Evolutionary conservation across 2,888 invertebrate genomes (phyloP).

Genomic region (Tethea ocularis): DNA sequence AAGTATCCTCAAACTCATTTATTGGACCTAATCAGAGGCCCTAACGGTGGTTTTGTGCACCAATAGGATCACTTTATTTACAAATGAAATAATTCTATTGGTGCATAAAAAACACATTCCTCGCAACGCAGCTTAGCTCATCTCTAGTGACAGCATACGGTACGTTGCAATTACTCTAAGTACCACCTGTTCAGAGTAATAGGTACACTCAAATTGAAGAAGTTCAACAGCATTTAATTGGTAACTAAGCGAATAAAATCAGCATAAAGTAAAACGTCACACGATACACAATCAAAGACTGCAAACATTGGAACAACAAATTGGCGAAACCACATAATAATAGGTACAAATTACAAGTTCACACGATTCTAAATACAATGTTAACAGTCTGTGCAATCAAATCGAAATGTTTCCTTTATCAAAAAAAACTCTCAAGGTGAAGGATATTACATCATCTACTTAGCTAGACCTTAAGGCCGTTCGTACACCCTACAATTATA

Average conservation of each 20-base stretch:
- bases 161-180: too few species aligned
- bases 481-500: neutral
- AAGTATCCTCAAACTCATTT: too few species aligned
- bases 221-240: neutral
- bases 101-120: too few species aligned
- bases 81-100: too few species aligned
- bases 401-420: slow-evolving; percentile 30
- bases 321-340: slow-evolving; percentile 33
- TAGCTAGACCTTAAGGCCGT: slow-evolving; percentile 9
- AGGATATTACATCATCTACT: slow-evolving; percentile 26
- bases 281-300: slow-evolving; percentile 13
- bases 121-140: too few species aligned
- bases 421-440: slow-evolving; percentile 50
- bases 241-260: neutral
- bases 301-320: slow-evolving; percentile 21
- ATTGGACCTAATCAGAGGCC: too few species aligned
- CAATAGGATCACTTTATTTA: too few species aligned
- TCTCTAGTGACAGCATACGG: too few species aligned
- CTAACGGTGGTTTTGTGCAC: too few species aligned
- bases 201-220: too few species aligned
- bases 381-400: slow-evolving; percentile 54
- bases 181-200: too few species aligned
- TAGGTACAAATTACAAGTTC: slow-evolving; percentile 41
- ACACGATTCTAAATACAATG: slow-evolving; percentile 49
- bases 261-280: neutral